Percentiles rank a stretch among this genome's conserved stretches.
Evolutionary conservation across 2,888 invertebrate species (phyloP).

Genomic region (Masnerella sp.): DNA sequence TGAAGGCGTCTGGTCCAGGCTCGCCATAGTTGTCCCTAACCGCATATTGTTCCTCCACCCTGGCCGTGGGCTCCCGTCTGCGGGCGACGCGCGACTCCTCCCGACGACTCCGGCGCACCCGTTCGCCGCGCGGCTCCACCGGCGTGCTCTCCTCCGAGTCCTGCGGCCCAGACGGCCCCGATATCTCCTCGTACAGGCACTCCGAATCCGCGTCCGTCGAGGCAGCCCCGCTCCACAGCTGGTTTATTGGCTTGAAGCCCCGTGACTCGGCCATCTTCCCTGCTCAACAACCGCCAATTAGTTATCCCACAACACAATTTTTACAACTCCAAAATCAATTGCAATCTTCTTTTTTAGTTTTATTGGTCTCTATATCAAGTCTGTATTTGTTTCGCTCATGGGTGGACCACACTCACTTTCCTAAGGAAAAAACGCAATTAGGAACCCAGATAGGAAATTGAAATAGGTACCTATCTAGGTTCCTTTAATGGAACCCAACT

Average conservation of each 20-base stretch:
- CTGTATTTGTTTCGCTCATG: no score
- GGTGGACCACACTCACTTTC: no score
- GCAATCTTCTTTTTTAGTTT: no score
- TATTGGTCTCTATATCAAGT: no score
- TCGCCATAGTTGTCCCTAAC: constrained; percentile 72
- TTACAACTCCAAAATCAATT: no score
- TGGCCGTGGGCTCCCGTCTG: constrained; percentile 61
- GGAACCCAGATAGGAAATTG: no score
- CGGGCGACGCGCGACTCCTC: constrained; percentile 69
- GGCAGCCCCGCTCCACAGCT: constrained; percentile 74
- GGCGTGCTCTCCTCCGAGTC: constrained; percentile 63
- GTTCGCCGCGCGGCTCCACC: constrained; percentile 54
- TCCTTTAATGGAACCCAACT: no score
- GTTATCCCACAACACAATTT: no score
- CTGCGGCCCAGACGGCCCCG: constrained; percentile 72
- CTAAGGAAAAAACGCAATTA: no score
- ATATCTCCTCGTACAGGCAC: constrained; percentile 76
- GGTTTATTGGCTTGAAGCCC: constrained; percentile 77
- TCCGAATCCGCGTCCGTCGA: constrained; percentile 76
- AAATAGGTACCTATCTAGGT: no score
- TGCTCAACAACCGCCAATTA: constrained; percentile 60
- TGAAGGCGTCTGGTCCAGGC: constrained; percentile 75
- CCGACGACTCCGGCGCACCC: constrained; percentile 74
- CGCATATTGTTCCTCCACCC: constrained; percentile 76
- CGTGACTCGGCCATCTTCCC: constrained; percentile 76